A percentile compares a stretch with the other conserved stretches of the same genome.
Conservation (phyloP, 2,888 invertebrate species). For the Noctua fimbriata region DNA sequence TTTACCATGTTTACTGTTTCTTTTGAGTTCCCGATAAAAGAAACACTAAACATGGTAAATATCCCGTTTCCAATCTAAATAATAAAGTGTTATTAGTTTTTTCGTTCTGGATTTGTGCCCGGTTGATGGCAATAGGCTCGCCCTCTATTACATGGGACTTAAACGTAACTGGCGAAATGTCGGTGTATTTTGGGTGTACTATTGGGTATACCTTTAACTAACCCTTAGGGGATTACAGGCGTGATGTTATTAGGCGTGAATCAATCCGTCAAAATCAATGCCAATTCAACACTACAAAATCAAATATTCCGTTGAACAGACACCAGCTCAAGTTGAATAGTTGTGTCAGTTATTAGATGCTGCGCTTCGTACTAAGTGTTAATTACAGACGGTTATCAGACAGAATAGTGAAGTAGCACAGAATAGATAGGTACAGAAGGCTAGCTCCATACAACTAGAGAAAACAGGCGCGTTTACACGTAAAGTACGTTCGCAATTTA, state of each 20-base stretch:
- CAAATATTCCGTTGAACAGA: conserved; percentile 3
- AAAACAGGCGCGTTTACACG: background rate
- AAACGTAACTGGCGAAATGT: background rate
- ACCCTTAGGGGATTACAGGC: background rate
- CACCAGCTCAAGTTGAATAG: conserved; percentile 19
- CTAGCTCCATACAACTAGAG: background rate
- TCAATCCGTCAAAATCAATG: background rate
- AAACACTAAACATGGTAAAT: too few species aligned
- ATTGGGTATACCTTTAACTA: background rate
- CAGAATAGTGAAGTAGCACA: conserved; percentile 6
- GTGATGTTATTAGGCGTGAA: background rate
- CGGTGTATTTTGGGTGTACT: background rate
- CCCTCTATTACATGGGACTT: background rate
- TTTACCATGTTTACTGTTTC: too few species aligned
- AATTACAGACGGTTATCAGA: conserved; percentile 47
- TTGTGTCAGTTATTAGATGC: conserved; percentile 22
- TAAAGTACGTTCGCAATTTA: background rate
- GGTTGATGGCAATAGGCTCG: background rate
- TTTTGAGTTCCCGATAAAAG: too few species aligned
- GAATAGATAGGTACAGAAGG: background rate
- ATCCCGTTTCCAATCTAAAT: too few species aligned
- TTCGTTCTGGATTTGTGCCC: too few species aligned
- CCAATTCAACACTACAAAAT: background rate
- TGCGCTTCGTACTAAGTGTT: conserved; percentile 40
- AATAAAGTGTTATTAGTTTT: too few species aligned